phyloP scores from a whole-genome alignment of 2,888 invertebrate species.

The Cephus rjabovi region DNA sequence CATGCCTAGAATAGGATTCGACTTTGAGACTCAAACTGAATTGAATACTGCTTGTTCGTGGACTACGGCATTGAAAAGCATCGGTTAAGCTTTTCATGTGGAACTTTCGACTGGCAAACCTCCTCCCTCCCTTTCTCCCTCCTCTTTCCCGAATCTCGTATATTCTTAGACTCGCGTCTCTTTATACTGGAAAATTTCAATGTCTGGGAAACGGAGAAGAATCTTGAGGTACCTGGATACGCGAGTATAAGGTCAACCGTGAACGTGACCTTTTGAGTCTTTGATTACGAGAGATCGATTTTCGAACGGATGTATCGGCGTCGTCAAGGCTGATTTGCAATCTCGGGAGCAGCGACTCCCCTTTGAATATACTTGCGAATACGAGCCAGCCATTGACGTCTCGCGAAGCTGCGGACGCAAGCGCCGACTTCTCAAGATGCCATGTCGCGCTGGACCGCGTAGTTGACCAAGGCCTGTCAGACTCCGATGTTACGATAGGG shows the following conservation, averaged over 20 bases:
- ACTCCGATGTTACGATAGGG: neutral
- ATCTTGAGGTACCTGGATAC: neutral
- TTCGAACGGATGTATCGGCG: neutral
- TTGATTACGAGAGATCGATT: neutral
- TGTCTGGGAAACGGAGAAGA: neutral
- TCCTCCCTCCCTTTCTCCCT: neutral
- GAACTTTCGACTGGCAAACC: neutral
- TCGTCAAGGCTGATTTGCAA: neutral
- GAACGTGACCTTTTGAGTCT: neutral
- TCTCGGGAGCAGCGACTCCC: neutral
- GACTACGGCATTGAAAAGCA: neutral
- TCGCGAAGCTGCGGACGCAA: neutral
- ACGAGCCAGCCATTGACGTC: neutral
- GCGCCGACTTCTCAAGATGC: neutral
- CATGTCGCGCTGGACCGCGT: neutral
- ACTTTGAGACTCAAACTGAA: neutral
- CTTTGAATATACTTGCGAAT: neutral
- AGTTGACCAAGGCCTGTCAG: neutral
- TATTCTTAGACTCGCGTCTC: neutral
- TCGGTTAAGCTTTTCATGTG: neutral
- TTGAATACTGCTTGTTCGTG: neutral
- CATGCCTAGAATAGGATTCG: neutral
- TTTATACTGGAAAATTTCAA: neutral
- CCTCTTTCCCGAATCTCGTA: neutral
- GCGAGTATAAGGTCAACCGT: neutral